Percentiles rank a stretch among this genome's conserved stretches.
These are phyloP conservation scores for Ptychodera flava DNA, from an alignment of 35 echinoderm and acorn worm species.

Conservation along the genomic window DNA sequence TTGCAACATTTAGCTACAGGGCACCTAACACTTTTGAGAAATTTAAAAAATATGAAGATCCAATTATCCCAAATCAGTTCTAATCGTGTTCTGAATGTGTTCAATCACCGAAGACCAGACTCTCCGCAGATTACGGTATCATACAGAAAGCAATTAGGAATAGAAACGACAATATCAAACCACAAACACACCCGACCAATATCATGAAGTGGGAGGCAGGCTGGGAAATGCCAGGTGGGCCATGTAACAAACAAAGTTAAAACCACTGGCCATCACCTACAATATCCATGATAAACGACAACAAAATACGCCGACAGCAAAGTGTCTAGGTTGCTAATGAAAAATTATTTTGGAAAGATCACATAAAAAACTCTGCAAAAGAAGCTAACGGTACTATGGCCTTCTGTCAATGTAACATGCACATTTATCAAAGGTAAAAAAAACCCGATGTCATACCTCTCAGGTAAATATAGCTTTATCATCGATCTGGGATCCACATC, in stretches of 20 bases:
- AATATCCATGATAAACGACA: not conserved
- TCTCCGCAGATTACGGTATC: not conserved
- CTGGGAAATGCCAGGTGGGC: not conserved
- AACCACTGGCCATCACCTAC: not conserved
- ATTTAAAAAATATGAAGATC: too few relatives aligned
- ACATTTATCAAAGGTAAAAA: not conserved
- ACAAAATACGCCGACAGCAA: not conserved
- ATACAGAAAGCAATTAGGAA: not conserved
- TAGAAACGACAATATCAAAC: not conserved
- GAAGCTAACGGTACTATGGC: not conserved
- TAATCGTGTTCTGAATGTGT: too few relatives aligned
- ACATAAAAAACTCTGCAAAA: not conserved
- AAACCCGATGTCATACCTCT: not conserved
- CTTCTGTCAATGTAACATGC: not conserved
- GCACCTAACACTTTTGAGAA: too few relatives aligned
- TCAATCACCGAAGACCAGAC: not conserved
- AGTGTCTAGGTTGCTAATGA: not conserved
- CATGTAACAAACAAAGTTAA: constrained; percentile 1
- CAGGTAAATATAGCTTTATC: not conserved
- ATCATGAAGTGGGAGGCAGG: not conserved
- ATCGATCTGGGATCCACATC: not conserved
- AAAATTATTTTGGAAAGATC: not conserved
- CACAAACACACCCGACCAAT: not conserved
- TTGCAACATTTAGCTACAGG: too few relatives aligned
- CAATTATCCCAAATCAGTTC: too few relatives aligned